Base-by-base conservation (phyloP, 2,888 invertebrate species). In the Polyommatus icarus region DNA sequence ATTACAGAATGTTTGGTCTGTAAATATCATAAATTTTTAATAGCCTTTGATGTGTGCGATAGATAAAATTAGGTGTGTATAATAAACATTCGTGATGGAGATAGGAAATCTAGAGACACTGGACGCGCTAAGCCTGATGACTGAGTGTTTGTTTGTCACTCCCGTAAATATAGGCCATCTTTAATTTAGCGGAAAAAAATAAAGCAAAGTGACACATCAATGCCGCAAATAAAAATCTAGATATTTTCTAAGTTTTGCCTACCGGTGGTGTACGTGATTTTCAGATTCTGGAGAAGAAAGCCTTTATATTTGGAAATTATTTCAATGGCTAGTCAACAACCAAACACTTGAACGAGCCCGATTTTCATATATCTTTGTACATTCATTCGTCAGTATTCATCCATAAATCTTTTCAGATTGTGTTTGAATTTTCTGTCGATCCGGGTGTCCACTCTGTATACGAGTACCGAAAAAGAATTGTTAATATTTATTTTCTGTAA, bases 41-140 rank as follows among this genome's bases (percentile, higher is more conserved):
- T 61, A 76, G 67, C 71, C 78, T 81, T 80, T 81, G 80, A 81
- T 78, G 80, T 80, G 20, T 73, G 71, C 12, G 72, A 32, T 76
- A 36, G 76, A 77, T 78, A 78, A 78, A 79, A 54, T 24, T 76
- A 3, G 36, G 67, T 61, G 59, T 6, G 57, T 50, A 29, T 75
- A 54, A 78, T 81, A 79, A 80, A 79, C 72, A 78, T 73, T 77
- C 20, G 50, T 78, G 29, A 77, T 46, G 57, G 32, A 54, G 71
- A 59, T n/a, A 20, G 50, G n/a, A 71, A 76, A 77, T 73, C 54
- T 67, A 20, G n/a, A 57, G 50, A 54, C 18, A 54, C 50, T n/a
- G 18, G 20, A 71, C 20, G 54, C 32, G 10, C 32, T 78, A 3
- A 77, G 24, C n/a, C 36, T 18, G 20, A 40, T 40, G 72, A 72